Evolutionary conservation across 2,113 vertebrate genomes (phyloP), one percentile per base, ranked within the genome.

Genomic region (Cololabis saira): DNA sequence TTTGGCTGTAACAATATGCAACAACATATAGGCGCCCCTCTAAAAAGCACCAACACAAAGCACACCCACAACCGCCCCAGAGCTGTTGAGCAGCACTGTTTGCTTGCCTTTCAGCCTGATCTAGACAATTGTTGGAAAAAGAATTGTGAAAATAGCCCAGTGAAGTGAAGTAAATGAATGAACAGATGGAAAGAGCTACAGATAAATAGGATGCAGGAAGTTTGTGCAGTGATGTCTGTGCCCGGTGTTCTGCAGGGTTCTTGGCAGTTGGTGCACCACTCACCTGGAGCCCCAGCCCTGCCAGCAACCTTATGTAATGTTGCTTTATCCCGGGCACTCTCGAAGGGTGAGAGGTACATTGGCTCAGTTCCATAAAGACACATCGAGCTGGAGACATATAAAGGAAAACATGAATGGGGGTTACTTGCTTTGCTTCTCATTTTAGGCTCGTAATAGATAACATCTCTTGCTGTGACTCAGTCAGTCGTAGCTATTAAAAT

Each of bases 291-390:
- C 53, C 45, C 18, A 24, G 45, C 57, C 65, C 66, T 82, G 84
- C 84, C 81, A 89, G 71, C 69, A 84, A 30, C 70, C 78, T 88
- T 85, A 85, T 89, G 88, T 84, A 87, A 89, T 84, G 65, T 64
- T 45, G 76, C 76, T 78, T 65, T 22, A 84, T 78, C 73, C 64
- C 60, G 60, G 78, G 71, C 84, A 69, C 72, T 70, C 42, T 50
- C 12, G 3, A 58, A 70, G 66, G 55, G 49, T 37, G 57, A 74
- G 74, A 63, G 33, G 33, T 52, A 51, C 66, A 48, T 45, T 9
- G 2, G 42, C 78, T 64, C 64, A 48, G 33, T 61, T 61, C 61
- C 64, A 44, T 55, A 8, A 75, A 61, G 21, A 61, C 64, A 61
- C 52, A 69, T 56, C 0, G 16, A 72, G 57, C 61, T 27, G 47